phyloP scores from a whole-genome alignment of 2,797 vertebrate species.

The Gobio occitaniae region DNA sequence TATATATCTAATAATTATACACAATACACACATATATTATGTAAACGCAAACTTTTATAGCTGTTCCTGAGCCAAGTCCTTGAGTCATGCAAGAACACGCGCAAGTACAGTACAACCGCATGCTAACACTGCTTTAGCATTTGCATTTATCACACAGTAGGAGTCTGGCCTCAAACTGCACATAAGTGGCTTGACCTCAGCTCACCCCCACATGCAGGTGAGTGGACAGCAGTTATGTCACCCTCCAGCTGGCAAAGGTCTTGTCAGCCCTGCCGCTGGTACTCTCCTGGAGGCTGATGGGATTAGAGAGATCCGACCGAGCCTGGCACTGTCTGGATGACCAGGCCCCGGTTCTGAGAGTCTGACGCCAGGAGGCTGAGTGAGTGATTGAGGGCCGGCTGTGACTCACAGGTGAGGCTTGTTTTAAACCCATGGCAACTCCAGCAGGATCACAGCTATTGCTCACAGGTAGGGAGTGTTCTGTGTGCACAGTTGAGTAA shows the following conservation, averaged over 20 bases:
- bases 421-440: conserved; percentile 36
- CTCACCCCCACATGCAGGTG: conserved; percentile 47
- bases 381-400: conserved; percentile 13
- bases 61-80: not conserved
- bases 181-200: conserved; percentile 75
- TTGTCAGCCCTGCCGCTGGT: conserved; percentile 36
- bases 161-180: conserved; percentile 52
- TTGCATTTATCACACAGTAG: not conserved
- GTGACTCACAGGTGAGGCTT: conserved; percentile 35
- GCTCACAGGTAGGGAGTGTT: conserved; percentile 55
- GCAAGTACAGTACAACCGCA: not conserved
- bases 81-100: not conserved
- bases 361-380: conserved; percentile 54
- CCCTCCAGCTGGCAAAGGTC: conserved; percentile 66
- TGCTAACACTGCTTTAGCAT: not conserved
- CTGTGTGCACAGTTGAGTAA: conserved; percentile 60
- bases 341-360: conserved; percentile 52
- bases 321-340: conserved; percentile 61
- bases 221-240: conserved; percentile 26
- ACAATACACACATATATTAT: too few species aligned
- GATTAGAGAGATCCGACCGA: conserved; percentile 65
- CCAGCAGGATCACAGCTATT: not conserved
- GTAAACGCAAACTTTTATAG: too few species aligned
- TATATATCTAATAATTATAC: too few species aligned
- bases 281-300: conserved; percentile 35